Base-by-base conservation (phyloP, 2,888 invertebrate species). In the Rotaria sp. region DNA sequence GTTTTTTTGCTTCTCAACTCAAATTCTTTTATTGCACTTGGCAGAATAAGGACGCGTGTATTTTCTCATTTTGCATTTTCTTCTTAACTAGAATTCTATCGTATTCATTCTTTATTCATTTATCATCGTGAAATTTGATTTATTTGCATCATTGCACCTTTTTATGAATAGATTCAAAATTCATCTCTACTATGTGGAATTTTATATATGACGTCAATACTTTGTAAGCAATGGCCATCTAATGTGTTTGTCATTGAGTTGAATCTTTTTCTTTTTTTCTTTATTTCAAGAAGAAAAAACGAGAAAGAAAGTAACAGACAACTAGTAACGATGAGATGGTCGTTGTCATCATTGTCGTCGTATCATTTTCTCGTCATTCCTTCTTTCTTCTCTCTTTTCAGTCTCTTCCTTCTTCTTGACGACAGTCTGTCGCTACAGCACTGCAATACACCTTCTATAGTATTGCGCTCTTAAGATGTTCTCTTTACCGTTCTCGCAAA, bases 341-440 rank as follows among this genome's bases (percentile, higher is more conserved):
- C 21, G 21, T 67, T 67, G 67, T 67, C 67, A 30, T 67, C 67
- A 26, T 67, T 67, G 35, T 67, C 67, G 35, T 67, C 67, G 15
- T 67, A 67, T 67, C 67, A 67, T 67, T 67, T 67, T 67, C 35
- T 67, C 67, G 30, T 67, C 67, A 13, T 67, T 67, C 35, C 10
- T 59, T 10, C 10, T 7, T 11, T 30, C 1, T 26, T 30, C n/a
- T 57, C 67, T 59, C 30, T 59, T 59, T 59, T 30, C 13, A 11
- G n/a, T 59, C 30, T 59, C n/a, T n/a, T 3, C n/a, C 57, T 59
- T 59, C 30, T 13, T 67, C 67, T 67, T 67, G 67, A 67, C 67
- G 38, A 67, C 67, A 67, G 67, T 67, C 30, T 35, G 67, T 67
- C 67, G 67, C 35, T 21, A 67, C 67, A 67, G 67, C 67, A 67